Evolutionary conservation across 2,113 vertebrate species (phyloP).

Genomic region (Paedocypris sp.): DNA sequence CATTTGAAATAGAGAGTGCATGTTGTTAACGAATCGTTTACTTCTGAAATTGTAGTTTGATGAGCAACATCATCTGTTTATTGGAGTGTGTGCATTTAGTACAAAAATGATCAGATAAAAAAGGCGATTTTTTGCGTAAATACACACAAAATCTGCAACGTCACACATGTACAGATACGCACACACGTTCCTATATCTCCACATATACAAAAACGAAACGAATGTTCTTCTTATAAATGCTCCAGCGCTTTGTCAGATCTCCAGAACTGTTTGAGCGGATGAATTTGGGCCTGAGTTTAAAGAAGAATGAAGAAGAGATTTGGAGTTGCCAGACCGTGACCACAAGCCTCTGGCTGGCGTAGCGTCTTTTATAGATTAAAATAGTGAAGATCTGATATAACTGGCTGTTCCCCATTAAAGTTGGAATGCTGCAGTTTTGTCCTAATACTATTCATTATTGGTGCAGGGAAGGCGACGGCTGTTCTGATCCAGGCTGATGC

Average conservation of each 20-base stretch:
- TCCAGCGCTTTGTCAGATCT: neutral
- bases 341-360: neutral
- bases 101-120: no score
- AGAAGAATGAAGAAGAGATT: neutral
- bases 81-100: no score
- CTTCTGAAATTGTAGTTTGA: no score
- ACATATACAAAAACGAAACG: neutral
- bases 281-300: neutral
- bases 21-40: no score
- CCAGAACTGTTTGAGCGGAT: neutral
- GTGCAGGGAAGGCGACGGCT: constrained; percentile 9
- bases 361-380: constrained; percentile 1
- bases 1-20: no score
- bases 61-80: no score
- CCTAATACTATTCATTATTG: constrained; percentile 38
- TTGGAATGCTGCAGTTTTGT: constrained; percentile 39
- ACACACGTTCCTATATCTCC: no score
- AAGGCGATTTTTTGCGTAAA: no score
- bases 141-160: no score
- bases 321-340: neutral
- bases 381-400: neutral
- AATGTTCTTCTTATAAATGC: neutral
- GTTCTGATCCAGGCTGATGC: neutral
- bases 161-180: no score
- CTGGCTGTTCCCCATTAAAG: constrained; percentile 15